Percentiles rank a stretch among this genome's conserved stretches.
These are phyloP conservation scores for Hypomecis atomaria DNA, from an alignment of 2,888 invertebrate genomes.

Conservation along the genomic window DNA sequence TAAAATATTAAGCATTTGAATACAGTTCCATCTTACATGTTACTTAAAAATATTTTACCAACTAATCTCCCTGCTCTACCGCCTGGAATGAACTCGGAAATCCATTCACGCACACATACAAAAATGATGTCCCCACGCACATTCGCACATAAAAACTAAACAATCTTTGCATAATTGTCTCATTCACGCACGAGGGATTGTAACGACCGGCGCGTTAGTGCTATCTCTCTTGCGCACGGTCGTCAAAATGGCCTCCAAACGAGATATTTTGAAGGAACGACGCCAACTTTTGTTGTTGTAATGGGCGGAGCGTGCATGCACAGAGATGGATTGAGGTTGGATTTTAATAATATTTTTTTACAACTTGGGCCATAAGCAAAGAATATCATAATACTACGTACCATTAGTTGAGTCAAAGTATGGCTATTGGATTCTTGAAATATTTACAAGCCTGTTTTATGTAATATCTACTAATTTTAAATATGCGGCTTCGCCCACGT, in stretches of 20 bases:
- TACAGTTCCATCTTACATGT: not conserved
- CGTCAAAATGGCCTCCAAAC: conserved; percentile 85
- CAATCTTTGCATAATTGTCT: conserved; percentile 83
- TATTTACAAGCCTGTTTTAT: too few species aligned
- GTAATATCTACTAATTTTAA: too few species aligned
- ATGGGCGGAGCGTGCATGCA: conserved; percentile 82
- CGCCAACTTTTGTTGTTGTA: conserved; percentile 83
- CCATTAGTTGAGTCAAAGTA: too few species aligned
- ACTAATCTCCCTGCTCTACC: conserved; percentile 34
- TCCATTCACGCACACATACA: conserved; percentile 54
- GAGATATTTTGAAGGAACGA: conserved; percentile 84
- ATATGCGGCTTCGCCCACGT: too few species aligned
- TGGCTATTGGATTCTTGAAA: too few species aligned
- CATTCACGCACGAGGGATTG: conserved; percentile 75
- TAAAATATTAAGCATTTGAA: not conserved
- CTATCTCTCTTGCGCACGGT: conserved; percentile 75
- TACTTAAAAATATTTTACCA: conserved; percentile 19
- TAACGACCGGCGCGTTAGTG: conserved; percentile 54
- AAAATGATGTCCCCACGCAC: conserved; percentile 64
- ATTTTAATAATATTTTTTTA: not conserved
- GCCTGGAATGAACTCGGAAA: conserved; percentile 33
- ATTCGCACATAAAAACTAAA: conserved; percentile 76
- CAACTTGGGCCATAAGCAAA: too few species aligned
- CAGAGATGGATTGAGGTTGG: conserved; percentile 65
- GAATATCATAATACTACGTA: too few species aligned